Percentiles rank a stretch among this genome's conserved stretches.
phyloP scores from a whole-genome alignment of 2,113 vertebrate species.

The Enhydra lutris region DNA sequence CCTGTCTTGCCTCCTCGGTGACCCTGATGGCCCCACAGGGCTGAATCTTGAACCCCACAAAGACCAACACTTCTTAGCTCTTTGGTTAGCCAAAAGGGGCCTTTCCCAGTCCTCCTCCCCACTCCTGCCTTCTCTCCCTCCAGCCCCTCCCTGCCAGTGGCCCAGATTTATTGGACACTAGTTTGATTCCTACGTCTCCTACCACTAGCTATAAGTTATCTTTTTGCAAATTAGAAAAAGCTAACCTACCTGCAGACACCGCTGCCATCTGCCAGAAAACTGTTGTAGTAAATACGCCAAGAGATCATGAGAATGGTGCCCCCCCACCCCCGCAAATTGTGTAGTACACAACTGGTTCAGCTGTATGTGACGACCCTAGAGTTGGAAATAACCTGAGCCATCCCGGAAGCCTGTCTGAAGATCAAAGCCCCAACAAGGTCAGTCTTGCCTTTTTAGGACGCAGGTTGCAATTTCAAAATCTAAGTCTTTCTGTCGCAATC shows the following conservation, averaged over 20 bases:
- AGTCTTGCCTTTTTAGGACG: neutral
- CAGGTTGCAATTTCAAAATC: conserved; percentile 13
- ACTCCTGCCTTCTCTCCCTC: neutral
- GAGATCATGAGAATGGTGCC: neutral
- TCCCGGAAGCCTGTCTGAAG: neutral
- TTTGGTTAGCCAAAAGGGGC: neutral
- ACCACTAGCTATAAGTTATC: neutral
- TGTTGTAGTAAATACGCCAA: conserved; percentile 39
- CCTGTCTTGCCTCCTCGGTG: neutral
- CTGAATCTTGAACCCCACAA: neutral
- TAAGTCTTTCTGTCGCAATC: neutral
- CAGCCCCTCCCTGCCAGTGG: neutral
- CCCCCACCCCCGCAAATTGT: neutral
- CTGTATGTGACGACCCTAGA: neutral
- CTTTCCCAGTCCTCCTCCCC: neutral
- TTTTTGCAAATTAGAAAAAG: conserved; percentile 46
- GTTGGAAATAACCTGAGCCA: neutral
- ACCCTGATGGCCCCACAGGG: neutral
- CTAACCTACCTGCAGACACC: conserved; percentile 5
- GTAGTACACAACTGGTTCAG: neutral
- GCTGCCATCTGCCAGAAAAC: conserved; percentile 51
- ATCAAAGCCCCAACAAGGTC: neutral
- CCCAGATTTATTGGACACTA: conserved; percentile 31
- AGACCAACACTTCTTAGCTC: neutral
- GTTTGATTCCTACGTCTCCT: neutral